phyloP scores from a whole-genome alignment of 2,797 vertebrate species.

The Nasua narica region DNA sequence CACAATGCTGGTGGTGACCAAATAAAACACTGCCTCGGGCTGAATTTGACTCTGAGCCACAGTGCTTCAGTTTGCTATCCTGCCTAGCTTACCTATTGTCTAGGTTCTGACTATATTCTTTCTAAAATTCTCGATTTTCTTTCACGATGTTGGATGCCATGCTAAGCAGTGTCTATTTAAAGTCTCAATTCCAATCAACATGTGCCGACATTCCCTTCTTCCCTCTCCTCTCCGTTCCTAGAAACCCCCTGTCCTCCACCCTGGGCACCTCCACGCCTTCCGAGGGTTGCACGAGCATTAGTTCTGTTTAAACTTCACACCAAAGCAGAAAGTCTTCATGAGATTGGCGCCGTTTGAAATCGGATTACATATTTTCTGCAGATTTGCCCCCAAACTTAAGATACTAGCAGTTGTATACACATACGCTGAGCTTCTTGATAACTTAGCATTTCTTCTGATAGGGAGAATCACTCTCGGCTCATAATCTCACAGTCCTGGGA shows the following conservation, averaged over 20 bases:
- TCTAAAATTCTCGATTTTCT: background rate
- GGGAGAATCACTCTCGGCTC: background rate
- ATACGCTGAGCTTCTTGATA: background rate
- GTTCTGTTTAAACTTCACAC: slow-evolving; percentile 17
- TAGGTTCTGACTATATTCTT: background rate
- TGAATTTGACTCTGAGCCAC: background rate
- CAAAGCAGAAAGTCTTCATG: background rate
- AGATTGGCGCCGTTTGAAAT: background rate
- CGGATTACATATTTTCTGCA: background rate
- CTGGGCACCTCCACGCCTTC: background rate
- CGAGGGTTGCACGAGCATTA: background rate
- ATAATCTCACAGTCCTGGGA: too few relatives aligned
- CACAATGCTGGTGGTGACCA: background rate
- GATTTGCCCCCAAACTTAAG: background rate
- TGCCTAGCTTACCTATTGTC: background rate
- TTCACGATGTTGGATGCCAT: background rate
- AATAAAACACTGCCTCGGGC: background rate
- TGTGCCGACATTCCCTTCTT: background rate
- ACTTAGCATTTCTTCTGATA: background rate
- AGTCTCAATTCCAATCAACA: background rate
- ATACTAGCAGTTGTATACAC: background rate
- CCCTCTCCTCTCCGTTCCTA: background rate
- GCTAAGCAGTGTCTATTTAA: background rate
- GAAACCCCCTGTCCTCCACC: background rate
- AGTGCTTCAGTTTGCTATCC: background rate